Base-by-base conservation (phyloP, 2,888 invertebrate species). In the Troides helena region DNA sequence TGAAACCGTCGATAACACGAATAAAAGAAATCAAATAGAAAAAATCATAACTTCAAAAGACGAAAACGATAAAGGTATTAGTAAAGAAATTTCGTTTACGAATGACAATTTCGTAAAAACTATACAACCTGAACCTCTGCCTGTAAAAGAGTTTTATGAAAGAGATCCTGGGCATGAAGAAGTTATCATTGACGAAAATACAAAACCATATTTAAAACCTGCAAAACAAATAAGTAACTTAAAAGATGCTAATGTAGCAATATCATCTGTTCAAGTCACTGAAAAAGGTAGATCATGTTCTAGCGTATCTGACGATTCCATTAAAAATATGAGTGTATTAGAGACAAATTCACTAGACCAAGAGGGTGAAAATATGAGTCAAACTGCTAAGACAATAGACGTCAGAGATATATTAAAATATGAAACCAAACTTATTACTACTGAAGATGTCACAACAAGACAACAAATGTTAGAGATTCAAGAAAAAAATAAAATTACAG, bases 151-250 rank as follows among this genome's bases (percentile, higher is more conserved):
- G 74, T 81, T 78, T 62, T 74, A 65, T 17, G 70, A 74, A 66
- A 73, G 66, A 21, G 71, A 71, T 10, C 75, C 76, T 59, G 80
- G 81, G 72, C 83, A 78, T 3, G 72, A 76, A 70, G 80, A 84
- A 77, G 74, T 83, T n/a, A 84, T 79, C n/a, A 74, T 81, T 53
- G 74, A 83, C 23, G 85, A 78, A 76, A 85, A 83, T 2, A 78
- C 75, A 62, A 76, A 82, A 58, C 78, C 85, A n/a, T 78, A 79
- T 73, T 76, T 84, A 4, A 81, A 84, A 68, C 87, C 89, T 58
- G 75, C 78, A 25, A 82, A 88, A 71, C 80, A 76, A 70, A 68
- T 82, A 12, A 82, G 84, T 58, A 88, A 90, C 76, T 85, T 85
- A 63, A 84, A 80, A 36, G 87, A 81, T 65, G 86, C 84, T 30